phyloP scores from a whole-genome alignment of 2,797 vertebrate genomes.

The Mionectes olivaceus region DNA sequence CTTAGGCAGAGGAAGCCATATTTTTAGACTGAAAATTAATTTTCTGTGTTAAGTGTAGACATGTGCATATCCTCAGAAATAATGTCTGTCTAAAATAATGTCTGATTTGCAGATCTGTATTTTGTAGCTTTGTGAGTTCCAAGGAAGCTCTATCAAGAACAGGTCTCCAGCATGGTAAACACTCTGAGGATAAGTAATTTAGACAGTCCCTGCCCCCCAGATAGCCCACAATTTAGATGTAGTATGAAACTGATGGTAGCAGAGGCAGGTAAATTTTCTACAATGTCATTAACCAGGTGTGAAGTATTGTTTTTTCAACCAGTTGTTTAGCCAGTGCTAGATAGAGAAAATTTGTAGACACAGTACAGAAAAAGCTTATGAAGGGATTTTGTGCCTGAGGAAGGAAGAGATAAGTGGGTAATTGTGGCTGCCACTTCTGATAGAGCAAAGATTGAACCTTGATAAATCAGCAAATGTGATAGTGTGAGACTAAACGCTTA shows the following conservation, averaged over 20 bases:
- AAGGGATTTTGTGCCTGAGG: constrained; percentile 6
- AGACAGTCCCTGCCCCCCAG: background rate
- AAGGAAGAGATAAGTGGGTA: constrained; percentile 21
- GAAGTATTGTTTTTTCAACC: background rate
- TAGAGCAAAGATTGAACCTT: background rate
- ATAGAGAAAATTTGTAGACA: background rate
- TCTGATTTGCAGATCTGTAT: background rate
- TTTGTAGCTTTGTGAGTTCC: background rate
- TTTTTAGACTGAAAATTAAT: background rate
- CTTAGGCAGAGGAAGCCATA: background rate
- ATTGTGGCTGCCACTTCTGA: background rate
- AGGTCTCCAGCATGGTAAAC: background rate
- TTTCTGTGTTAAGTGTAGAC: background rate
- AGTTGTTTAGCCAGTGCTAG: background rate
- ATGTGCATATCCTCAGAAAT: background rate
- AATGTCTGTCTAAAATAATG: background rate
- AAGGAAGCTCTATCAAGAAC: background rate
- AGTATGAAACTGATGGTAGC: background rate
- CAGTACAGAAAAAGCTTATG: background rate
- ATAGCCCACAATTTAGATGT: background rate
- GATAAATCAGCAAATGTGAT: background rate
- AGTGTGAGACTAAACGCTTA: background rate
- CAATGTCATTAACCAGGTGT: background rate
- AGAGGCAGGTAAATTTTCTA: background rate
- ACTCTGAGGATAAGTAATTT: background rate